A percentile compares a stretch with the other conserved stretches of the same genome.
phyloP scores from a whole-genome alignment of 2,113 vertebrate genomes.

The Mionectes macconnelli region DNA sequence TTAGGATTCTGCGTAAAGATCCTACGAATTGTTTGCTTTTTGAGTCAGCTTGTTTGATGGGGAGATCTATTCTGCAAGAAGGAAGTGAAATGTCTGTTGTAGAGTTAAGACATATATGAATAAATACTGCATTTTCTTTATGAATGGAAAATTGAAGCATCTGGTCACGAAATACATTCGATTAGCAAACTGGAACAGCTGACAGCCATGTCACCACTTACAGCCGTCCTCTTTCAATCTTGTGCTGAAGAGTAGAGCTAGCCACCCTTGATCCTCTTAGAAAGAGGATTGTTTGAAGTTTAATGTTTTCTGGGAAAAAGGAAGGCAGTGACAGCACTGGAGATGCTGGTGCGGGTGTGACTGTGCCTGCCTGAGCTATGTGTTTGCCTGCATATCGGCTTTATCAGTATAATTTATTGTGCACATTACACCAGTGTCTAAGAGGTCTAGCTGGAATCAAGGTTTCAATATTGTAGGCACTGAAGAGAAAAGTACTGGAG shows the following conservation, averaged over 20 bases:
- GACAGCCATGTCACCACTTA: not conserved
- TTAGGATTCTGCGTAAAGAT: not conserved
- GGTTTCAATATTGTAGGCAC: not conserved
- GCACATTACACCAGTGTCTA: not conserved
- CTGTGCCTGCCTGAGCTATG: not conserved
- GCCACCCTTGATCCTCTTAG: not conserved
- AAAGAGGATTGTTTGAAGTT: not conserved
- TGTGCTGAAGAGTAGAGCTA: not conserved
- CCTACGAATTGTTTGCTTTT: not conserved
- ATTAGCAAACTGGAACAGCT: not conserved
- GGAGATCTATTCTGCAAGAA: not conserved
- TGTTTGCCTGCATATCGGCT: not conserved
- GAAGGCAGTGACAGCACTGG: not conserved
- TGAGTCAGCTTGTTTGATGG: slow-evolving; percentile 23
- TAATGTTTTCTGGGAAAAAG: not conserved
- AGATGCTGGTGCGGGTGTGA: not conserved
- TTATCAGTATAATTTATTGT: not conserved
- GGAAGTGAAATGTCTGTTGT: not conserved
- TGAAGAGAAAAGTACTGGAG: not conserved
- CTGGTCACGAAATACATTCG: rapidly evolving
- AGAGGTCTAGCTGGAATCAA: not conserved
- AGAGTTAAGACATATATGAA: not conserved
- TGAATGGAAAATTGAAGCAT: not conserved
- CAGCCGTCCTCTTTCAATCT: rapidly evolving
- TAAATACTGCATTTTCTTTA: not conserved